Percentiles rank a stretch among this genome's conserved stretches.
These are phyloP conservation scores for Odontomachus brunneus DNA, from an alignment of 1,140 invertebrate genomes.

Conservation along the genomic window DNA sequence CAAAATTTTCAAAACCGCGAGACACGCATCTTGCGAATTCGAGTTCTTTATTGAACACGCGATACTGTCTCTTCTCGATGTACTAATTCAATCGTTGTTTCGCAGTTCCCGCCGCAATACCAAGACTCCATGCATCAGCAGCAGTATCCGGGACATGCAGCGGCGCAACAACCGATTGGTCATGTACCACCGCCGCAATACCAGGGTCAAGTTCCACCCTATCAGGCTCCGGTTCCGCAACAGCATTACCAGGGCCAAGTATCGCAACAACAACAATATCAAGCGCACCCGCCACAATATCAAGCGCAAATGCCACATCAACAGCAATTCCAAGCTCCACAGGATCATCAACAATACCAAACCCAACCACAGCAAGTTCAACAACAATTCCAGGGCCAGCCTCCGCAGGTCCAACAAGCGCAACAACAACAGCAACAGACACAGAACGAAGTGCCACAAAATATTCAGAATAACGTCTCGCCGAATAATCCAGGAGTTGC, in stretches of 20 bases:
- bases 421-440: slow-evolving; percentile 30
- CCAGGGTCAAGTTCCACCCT: slow-evolving; percentile 54
- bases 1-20: background rate
- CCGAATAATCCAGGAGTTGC: slow-evolving; percentile 52
- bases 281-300: slow-evolving; percentile 55
- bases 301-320: slow-evolving; percentile 63
- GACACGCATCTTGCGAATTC: slow-evolving; percentile 8
- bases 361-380: slow-evolving; percentile 36
- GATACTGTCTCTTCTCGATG: background rate
- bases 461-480: slow-evolving; percentile 51
- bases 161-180: slow-evolving; percentile 71
- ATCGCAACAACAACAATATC: slow-evolving; percentile 60
- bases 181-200: slow-evolving; percentile 52
- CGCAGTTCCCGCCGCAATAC: slow-evolving; percentile 63
- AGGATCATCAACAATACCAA: slow-evolving; percentile 54
- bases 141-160: slow-evolving; percentile 68
- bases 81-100: background rate
- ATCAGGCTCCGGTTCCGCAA: slow-evolving; percentile 63
- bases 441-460: slow-evolving; percentile 59
- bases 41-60: background rate
- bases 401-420: slow-evolving; percentile 35
- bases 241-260: slow-evolving; percentile 66
- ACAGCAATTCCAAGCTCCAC: slow-evolving; percentile 65
- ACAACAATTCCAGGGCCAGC: slow-evolving; percentile 60
- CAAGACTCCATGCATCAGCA: no score